Evolutionary conservation across 1,140 invertebrate genomes (phyloP).

Genomic region (Lordiphosa clarofinis): DNA sequence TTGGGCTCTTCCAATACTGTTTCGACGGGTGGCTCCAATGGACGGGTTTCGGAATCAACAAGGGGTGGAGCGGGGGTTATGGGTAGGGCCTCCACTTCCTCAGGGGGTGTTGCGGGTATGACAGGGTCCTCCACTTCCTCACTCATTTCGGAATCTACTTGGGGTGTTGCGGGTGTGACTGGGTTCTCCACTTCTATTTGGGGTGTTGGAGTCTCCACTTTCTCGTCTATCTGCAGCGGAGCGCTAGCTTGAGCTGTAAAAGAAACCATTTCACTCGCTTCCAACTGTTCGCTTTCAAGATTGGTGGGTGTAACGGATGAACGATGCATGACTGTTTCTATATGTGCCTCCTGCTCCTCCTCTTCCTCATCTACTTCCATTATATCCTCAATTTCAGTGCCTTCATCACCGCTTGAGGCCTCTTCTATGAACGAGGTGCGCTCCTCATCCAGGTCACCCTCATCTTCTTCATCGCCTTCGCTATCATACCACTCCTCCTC

Average conservation of each 20-base stretch:
- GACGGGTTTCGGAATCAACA: conserved; percentile 80
- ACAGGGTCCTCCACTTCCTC: conserved; percentile 31
- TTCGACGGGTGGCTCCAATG: conserved; percentile 79
- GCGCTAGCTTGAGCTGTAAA: conserved; percentile 23
- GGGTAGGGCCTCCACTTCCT: conserved; percentile 31
- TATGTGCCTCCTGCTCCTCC: conserved; percentile 11
- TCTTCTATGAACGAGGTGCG: conserved; percentile 46
- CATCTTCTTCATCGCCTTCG: conserved; percentile 77
- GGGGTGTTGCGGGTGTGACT: conserved; percentile 43
- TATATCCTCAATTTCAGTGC: conserved; percentile 62
- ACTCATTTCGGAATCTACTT: conserved; percentile 78
- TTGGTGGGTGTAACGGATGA: conserved; percentile 59
- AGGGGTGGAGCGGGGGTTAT: conserved; percentile 43
- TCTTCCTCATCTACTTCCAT: conserved; percentile 47
- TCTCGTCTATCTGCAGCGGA: too few relatives aligned
- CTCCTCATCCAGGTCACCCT: conserved; percentile 36
- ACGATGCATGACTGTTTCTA: conserved; percentile 41
- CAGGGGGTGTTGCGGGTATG: conserved; percentile 34
- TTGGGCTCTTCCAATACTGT: conserved; percentile 55
- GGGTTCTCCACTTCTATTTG: conserved; percentile 13
- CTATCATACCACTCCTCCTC: conserved; percentile 81
- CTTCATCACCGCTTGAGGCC: conserved; percentile 56
- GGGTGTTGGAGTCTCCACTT: neutral
- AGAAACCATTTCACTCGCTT: conserved; percentile 42
- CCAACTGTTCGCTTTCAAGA: conserved; percentile 21